A percentile compares a stretch with the other conserved stretches of the same genome.
phyloP scores from a whole-genome alignment of 2,888 invertebrate species.

The Orchestes rusci region DNA sequence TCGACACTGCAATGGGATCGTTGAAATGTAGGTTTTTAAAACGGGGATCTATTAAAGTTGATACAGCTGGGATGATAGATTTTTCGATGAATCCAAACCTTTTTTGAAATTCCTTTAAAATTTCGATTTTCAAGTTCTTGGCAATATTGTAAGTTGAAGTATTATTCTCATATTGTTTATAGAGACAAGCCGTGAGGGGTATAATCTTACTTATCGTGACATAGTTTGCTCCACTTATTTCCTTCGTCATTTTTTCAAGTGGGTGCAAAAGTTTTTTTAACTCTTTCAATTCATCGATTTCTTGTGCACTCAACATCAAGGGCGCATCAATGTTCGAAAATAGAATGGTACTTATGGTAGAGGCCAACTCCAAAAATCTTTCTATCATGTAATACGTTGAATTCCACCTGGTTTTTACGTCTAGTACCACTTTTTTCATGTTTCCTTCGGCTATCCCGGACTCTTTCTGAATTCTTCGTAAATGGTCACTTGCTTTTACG shows the following conservation, averaged over 20 bases:
- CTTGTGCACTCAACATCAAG: slow-evolving; percentile 12
- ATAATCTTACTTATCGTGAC: slow-evolving; percentile 2
- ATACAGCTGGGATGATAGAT: slow-evolving; percentile 10
- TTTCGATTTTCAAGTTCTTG: not conserved
- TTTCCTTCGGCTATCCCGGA: slow-evolving; percentile 6
- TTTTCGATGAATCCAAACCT: not conserved
- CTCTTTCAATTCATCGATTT: slow-evolving; percentile 19
- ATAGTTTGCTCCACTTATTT: not conserved
- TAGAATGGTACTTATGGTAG: not conserved
- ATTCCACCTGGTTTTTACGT: slow-evolving; percentile 18
- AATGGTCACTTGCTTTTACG: slow-evolving; percentile 12
- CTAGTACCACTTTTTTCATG: slow-evolving; percentile 9
- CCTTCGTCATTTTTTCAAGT: not conserved
- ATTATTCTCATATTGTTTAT: not conserved
- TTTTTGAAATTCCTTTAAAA: slow-evolving; percentile 1
- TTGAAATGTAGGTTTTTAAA: slow-evolving; percentile 21
- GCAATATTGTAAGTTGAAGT: slow-evolving; percentile 2
- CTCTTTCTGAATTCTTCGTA: slow-evolving; percentile 5
- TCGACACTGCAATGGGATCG: slow-evolving; percentile 10
- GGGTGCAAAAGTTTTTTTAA: slow-evolving; percentile 21
- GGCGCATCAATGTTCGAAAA: not conserved
- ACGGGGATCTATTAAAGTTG: slow-evolving; percentile 13
- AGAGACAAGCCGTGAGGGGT: slow-evolving; percentile 1
- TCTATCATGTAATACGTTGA: slow-evolving; percentile 15
- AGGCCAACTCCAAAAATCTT: slow-evolving; percentile 10